Conservation (phyloP, 2,113 vertebrate genomes). For the Theropithecus gelada region DNA sequence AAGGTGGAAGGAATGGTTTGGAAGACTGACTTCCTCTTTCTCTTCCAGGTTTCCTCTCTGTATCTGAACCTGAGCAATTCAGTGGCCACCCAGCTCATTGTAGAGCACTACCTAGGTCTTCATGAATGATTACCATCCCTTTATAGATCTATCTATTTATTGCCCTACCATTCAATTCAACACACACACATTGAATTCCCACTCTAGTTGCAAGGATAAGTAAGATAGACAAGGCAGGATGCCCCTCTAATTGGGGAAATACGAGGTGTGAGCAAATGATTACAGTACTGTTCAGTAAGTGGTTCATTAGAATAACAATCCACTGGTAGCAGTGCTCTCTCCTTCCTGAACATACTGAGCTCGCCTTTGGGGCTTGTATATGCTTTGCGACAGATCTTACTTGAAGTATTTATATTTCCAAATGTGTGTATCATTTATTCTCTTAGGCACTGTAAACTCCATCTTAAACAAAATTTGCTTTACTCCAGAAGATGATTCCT, state of each 20-base stretch:
- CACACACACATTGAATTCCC: background rate
- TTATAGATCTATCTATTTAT: background rate
- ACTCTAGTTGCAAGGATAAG: background rate
- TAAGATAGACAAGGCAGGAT: background rate
- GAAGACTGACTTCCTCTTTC: background rate
- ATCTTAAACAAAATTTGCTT: conserved; percentile 2
- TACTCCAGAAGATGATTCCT: background rate
- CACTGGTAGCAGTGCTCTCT: background rate
- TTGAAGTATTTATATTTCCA: background rate
- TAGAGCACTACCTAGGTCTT: background rate
- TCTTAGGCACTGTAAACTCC: background rate
- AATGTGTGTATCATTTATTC: background rate
- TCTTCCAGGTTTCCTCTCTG: background rate
- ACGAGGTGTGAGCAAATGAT: background rate
- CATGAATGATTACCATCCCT: background rate
- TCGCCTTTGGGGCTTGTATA: background rate
- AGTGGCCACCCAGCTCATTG: background rate
- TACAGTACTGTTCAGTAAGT: background rate
- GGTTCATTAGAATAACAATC: background rate
- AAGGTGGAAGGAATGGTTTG: background rate
- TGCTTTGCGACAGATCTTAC: background rate
- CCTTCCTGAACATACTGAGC: background rate
- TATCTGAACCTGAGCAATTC: background rate
- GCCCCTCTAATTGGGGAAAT: background rate
- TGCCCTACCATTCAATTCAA: background rate